A percentile compares a stretch with the other conserved stretches of the same genome.
Conservation (phyloP, 2,888 invertebrate genomes). For the Ernsta delagoae region DNA sequence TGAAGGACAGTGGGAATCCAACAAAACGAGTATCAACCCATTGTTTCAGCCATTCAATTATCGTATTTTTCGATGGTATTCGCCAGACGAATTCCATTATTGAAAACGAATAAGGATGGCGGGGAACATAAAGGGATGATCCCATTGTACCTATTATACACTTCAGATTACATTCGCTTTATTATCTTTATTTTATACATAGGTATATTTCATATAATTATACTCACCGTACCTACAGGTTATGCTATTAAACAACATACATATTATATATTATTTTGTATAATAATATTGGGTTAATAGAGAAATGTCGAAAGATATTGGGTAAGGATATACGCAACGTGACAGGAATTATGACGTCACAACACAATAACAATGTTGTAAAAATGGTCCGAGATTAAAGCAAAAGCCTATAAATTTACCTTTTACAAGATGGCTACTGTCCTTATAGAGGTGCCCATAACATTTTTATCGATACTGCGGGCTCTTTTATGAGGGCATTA, state of each 20-base stretch:
- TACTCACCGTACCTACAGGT: too few relatives aligned
- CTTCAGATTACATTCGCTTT: background rate
- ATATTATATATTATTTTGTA: background rate
- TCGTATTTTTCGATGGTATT: slow-evolving; percentile 29
- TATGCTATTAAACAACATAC: too few relatives aligned
- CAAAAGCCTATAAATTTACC: slow-evolving; percentile 58
- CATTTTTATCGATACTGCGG: slow-evolving; percentile 39
- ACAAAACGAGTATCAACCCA: slow-evolving; percentile 14
- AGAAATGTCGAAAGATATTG: background rate
- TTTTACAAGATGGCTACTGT: slow-evolving; percentile 52
- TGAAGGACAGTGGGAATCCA: slow-evolving; percentile 1
- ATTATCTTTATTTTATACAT: background rate
- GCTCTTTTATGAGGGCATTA: slow-evolving; percentile 31
- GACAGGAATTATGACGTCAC: slow-evolving; percentile 16
- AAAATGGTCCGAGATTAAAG: slow-evolving; percentile 39
- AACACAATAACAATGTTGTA: slow-evolving; percentile 13
- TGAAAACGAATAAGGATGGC: slow-evolving; percentile 34
- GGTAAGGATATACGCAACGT: too few relatives aligned
- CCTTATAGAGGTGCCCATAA: slow-evolving; percentile 49
- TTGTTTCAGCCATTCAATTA: slow-evolving; percentile 35
- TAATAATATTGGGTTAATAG: too few relatives aligned
- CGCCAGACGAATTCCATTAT: slow-evolving; percentile 34
- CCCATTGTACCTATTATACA: slow-evolving; percentile 26
- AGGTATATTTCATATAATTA: too few relatives aligned
- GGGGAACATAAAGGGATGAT: slow-evolving; percentile 27